Conservation (phyloP, 2,113 vertebrate species). For the Petrocephalus microphthalmus region DNA sequence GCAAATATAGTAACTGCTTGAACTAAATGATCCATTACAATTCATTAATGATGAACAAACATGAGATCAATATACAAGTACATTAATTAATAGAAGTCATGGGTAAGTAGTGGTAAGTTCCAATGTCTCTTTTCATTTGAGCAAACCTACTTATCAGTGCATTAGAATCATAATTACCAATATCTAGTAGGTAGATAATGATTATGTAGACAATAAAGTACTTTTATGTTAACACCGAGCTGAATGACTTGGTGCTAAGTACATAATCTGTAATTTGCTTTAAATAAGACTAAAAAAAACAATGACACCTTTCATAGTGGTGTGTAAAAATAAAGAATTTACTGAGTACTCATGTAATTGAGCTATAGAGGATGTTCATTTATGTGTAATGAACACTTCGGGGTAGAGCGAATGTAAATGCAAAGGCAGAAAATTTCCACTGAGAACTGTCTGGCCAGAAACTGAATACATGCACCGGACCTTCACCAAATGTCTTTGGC, state of each 20-base stretch:
- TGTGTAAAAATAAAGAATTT: neutral
- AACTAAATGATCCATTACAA: neutral
- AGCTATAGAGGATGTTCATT: neutral
- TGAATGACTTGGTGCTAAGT: neutral
- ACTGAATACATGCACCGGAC: neutral
- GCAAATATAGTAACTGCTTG: neutral
- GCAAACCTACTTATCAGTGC: neutral
- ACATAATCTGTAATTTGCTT: neutral
- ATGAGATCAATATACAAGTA: neutral
- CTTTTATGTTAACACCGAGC: neutral
- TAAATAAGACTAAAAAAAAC: neutral
- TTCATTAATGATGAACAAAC: neutral
- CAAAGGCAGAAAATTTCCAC: neutral
- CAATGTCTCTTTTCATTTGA: neutral
- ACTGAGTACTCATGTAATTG: neutral
- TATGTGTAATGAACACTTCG: neutral
- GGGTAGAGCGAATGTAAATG: neutral
- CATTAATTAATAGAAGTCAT: neutral
- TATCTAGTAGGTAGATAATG: neutral
- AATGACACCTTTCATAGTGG: neutral
- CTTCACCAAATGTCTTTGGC: neutral
- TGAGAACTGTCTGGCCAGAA: neutral
- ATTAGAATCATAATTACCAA: neutral
- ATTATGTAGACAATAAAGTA: neutral
- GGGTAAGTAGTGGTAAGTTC: neutral